Base-by-base conservation (phyloP, 2,113 vertebrate species). In the Elachura formosa region DNA sequence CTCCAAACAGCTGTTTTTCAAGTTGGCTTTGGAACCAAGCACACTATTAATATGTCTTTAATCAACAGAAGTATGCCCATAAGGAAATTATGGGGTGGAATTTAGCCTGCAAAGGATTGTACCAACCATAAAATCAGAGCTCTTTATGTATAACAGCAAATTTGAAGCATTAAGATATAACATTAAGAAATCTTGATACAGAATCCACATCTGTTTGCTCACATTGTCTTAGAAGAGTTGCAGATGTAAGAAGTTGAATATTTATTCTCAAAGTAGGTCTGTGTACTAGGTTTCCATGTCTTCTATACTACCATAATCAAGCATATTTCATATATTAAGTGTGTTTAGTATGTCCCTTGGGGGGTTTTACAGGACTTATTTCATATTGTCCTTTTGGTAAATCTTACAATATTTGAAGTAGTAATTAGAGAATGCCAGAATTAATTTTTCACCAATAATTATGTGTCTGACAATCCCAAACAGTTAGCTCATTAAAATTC, bases 401-500 rank as follows among this genome's bases (percentile, higher is more conserved):
- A 92, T 78, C 36, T 93, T 96, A 72, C 7, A 86, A 71, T 94
- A 97, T 97, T 97, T 97, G 67, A 96, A 95, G 62, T 74, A 95
- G 79, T 97, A 97, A 98, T 98, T 97, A 97, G 61, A 79, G 91
- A 97, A 97, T 95, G 96, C 66, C 96, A 97, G 95, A 97, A 96
- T 97, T 97, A 97, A 94, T 98, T 97, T 98, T 97, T 97, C 91
- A 96, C 73, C 86, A 84, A 83, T 97, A 96, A 97, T 97, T 97
- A 96, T 93, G 90, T 88, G 68, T 97, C 87, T 98, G 97, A 97
- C 94, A 97, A 96, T 97, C 86, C 62, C 80, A 96, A 95, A 89
- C 93, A 97, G 96, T 98, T 97, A 97, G 89, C 76, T 97, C 71
- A 96, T 98, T 98, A 97, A 97, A 97, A 97, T 97, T 90, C 94